These are phyloP conservation scores for Lycopodina hypogea DNA, from an alignment of 37 sponge, comb jelly and placozoan genomes.

Conservation along the genomic window DNA sequence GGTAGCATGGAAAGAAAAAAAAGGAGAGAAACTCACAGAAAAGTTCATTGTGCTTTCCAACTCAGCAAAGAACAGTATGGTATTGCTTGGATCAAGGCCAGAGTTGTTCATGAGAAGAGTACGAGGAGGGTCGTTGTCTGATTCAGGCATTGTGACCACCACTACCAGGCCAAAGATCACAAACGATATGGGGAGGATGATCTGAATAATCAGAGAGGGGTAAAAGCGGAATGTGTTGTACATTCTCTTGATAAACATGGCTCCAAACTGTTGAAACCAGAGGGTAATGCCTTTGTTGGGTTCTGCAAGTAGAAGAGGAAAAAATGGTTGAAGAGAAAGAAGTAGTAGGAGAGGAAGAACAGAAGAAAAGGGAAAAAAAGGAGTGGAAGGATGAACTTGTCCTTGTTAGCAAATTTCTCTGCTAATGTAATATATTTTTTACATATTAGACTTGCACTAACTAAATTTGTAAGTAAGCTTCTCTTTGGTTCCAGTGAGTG, in stretches of 20 bases:
- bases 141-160: constrained; percentile 13
- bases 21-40: too few species aligned
- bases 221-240: constrained; percentile 81
- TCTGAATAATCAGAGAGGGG: constrained; percentile 70
- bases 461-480: background rate
- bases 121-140: background rate
- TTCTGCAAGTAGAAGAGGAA: constrained; percentile 13
- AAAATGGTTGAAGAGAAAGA: too few species aligned
- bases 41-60: background rate
- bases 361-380: constrained; percentile 17
- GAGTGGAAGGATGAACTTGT: too few species aligned
- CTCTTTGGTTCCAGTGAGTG: background rate
- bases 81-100: background rate
- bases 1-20: too few species aligned
- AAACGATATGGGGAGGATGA: constrained; percentile 81
- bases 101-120: constrained; percentile 9
- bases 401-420: too few species aligned
- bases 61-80: constrained; percentile 3
- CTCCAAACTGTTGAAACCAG: too few species aligned
- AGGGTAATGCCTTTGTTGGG: constrained; percentile 5
- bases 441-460: background rate
- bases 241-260: constrained; percentile 72
- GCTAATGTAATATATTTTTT: too few species aligned
- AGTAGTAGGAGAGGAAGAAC: too few species aligned
- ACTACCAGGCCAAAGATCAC: constrained; percentile 70